Base-by-base conservation (phyloP, 2,888 invertebrate genomes). In the Polymixis flavicincta region DNA sequence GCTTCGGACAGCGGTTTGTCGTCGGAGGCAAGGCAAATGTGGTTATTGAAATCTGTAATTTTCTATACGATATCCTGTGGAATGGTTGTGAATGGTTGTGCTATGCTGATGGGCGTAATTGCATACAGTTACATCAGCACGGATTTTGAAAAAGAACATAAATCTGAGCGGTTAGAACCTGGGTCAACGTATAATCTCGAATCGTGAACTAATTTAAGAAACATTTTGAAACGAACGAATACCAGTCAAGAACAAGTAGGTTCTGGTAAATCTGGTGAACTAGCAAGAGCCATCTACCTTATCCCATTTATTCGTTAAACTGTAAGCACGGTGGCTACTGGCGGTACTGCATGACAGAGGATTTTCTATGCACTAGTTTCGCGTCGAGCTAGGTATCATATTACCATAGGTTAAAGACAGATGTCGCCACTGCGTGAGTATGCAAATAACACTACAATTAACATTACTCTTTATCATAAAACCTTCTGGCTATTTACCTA, bases 401-500 rank as follows among this genome's bases (percentile, higher is more conserved):
- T 19, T 19, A 28, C 32, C 32, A 32, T 11, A 48, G 25, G 19
- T 22, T 37, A n/a, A 37, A 32, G 54, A 50, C 19, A 76, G 69
- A 76, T 76, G 76, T 76, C 76, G 54, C 76, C 48, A 76, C 37
- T 28, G 25, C 2, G 3, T 17, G 7, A 28, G 22, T 60, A 32
- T 25, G 22, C 25, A 5, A 55, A 61, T 4, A 25, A 54, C 7
- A 42, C 37, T 17, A 55, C 22, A 19, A n/a, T n/a, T n/a, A n/a
- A n/a, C n/a, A n/a, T 45, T 28, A 14, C 17, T n/a, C 22, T 55
- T 28, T 17, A 45, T 17, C n/a, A n/a, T 54, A 2, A 54, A 55
- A 45, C 17, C 66, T 66, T n/a, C 19, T 0, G 8, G 8, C 42
- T 42, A 42, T 42, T 9, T 42, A 9, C 32, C 32, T 42, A 42